Conservation (phyloP, 2,797 vertebrate genomes). For the Channa striata region DNA sequence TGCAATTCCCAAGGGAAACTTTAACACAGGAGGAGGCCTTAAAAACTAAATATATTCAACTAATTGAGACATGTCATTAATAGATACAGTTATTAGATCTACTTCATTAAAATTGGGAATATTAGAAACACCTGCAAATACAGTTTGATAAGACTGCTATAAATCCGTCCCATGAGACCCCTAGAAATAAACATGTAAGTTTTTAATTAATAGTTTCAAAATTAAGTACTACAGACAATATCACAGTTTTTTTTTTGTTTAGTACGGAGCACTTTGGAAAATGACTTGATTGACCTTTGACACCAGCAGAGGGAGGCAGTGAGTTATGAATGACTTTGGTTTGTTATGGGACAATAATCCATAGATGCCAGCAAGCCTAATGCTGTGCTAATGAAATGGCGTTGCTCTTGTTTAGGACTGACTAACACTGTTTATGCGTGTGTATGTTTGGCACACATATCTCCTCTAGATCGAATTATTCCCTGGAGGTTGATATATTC, state of each 20-base stretch:
- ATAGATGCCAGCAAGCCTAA: conserved; percentile 27
- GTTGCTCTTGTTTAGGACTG: conserved; percentile 15
- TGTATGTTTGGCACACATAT: conserved; percentile 15
- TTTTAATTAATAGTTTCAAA: conserved; percentile 1
- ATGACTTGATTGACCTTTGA: conserved; percentile 11
- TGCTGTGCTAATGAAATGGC: conserved; percentile 36
- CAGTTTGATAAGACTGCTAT: conserved; percentile 1
- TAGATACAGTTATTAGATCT: too few relatives aligned
- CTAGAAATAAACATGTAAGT: conserved; percentile 23
- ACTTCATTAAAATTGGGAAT: too few relatives aligned
- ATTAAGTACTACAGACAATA: neutral
- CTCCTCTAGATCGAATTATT: neutral
- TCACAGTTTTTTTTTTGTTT: conserved; percentile 22
- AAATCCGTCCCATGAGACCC: neutral
- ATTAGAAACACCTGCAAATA: neutral
- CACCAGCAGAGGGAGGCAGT: conserved; percentile 78
- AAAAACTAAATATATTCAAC: too few relatives aligned
- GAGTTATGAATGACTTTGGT: conserved; percentile 48
- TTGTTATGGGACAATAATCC: conserved; percentile 41
- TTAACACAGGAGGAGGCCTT: too few relatives aligned
- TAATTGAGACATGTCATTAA: too few relatives aligned
- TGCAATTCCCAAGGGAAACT: too few relatives aligned
- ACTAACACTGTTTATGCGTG: too few relatives aligned
- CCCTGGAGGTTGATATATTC: neutral
- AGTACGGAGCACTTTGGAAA: conserved; percentile 16